These are phyloP conservation scores for Elaeidobius kamerunicus DNA, from an alignment of 2,888 invertebrate species.

Conservation along the genomic window DNA sequence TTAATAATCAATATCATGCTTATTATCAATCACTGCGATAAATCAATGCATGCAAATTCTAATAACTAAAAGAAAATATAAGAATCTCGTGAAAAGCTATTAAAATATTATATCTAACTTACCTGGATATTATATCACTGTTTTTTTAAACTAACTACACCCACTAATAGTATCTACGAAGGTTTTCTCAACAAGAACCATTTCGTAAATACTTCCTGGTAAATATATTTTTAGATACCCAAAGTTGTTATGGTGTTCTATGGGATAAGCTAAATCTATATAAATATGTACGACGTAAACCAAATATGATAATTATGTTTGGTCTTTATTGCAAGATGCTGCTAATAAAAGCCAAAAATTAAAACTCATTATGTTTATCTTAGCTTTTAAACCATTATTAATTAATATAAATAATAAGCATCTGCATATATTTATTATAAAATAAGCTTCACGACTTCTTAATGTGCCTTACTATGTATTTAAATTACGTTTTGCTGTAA, in stretches of 20 bases:
- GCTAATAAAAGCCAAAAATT: too few species aligned
- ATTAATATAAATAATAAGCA: too few species aligned
- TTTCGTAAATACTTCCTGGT: not conserved
- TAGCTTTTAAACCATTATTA: too few species aligned
- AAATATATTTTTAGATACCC: not conserved
- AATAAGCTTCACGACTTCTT: too few species aligned
- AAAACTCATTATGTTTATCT: too few species aligned
- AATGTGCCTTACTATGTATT: too few species aligned
- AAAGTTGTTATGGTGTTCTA: not conserved
- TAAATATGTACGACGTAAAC: not conserved
- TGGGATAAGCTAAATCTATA: not conserved
- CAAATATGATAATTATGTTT: not conserved
- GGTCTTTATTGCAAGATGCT: not conserved
- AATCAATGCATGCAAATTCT: not conserved
- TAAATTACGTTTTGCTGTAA: too few species aligned
- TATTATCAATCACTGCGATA: not conserved
- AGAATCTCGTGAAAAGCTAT: too few species aligned
- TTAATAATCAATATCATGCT: not conserved
- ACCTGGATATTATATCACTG: constrained; percentile 6
- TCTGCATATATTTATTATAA: too few species aligned
- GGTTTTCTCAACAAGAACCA: not conserved
- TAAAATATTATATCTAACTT: constrained; percentile 4
- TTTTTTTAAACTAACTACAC: not conserved
- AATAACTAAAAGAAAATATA: not conserved
- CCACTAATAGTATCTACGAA: not conserved